phyloP scores from a whole-genome alignment of 2,797 vertebrate species.

The Anguilla megastoma region DNA sequence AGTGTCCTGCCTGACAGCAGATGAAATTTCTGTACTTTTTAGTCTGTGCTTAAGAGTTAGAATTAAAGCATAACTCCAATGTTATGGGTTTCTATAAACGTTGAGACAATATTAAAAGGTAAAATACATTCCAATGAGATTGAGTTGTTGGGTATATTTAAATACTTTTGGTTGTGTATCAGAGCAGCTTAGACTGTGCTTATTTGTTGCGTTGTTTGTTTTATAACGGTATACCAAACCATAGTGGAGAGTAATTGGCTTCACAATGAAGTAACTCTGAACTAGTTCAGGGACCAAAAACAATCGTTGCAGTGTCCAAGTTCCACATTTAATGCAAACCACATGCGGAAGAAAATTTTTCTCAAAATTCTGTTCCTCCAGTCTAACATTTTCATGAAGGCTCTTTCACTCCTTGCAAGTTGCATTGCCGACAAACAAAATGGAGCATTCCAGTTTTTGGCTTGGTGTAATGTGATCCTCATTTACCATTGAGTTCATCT shows the following conservation, averaged over 20 bases:
- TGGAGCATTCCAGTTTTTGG: not conserved
- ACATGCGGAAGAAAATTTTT: not conserved
- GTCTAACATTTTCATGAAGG: not conserved
- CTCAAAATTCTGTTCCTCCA: not conserved
- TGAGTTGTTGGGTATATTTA: not conserved
- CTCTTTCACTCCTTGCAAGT: not conserved
- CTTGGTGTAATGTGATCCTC: not conserved
- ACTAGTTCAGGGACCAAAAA: not conserved
- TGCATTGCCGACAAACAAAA: constrained; percentile 2
- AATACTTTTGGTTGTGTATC: not conserved
- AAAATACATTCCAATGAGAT: not conserved
- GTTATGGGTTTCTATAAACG: not conserved
- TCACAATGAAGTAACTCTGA: not conserved
- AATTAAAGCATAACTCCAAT: not conserved
- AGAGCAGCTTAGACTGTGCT: not conserved
- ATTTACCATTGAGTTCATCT: constrained; percentile 47
- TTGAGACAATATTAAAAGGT: not conserved
- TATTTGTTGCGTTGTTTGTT: not conserved
- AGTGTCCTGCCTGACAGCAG: not conserved
- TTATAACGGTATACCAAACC: not conserved
- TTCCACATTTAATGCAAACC: not conserved
- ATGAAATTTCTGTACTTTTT: not conserved
- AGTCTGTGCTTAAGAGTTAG: not conserved
- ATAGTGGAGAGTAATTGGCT: not conserved
- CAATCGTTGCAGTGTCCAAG: not conserved